A percentile compares a stretch with the other conserved stretches of the same genome.
Evolutionary conservation across 2,113 vertebrate species (phyloP).

Genomic region (Tenrec ecaudatus): DNA sequence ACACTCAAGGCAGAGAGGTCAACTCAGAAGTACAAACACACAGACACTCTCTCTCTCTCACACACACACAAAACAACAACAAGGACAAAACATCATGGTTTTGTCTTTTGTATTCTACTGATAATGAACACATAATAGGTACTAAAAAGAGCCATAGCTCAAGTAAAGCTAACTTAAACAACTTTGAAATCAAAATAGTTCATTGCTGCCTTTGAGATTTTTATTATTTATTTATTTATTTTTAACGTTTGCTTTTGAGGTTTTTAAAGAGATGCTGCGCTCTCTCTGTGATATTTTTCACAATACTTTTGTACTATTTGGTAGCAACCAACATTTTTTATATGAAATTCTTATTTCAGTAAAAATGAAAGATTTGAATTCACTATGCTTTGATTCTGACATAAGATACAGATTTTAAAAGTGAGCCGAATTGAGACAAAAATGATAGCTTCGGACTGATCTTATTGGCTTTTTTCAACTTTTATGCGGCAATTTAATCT

Average conservation of each 20-base stretch:
- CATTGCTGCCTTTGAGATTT: neutral
- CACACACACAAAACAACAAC: too few species aligned
- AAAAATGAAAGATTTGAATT: constrained; percentile 28
- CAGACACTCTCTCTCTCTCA: too few species aligned
- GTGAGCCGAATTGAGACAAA: neutral
- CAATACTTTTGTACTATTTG: neutral
- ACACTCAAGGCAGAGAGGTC: too few species aligned
- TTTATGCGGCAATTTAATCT: neutral
- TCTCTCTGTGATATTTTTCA: neutral
- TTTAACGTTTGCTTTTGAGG: neutral
- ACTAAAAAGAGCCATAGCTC: neutral
- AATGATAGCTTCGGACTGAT: neutral
- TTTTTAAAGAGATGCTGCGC: neutral
- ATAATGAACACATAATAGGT: neutral
- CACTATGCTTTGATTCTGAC: neutral
- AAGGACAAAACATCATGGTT: too few species aligned
- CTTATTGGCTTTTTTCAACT: neutral
- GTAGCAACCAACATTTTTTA: neutral
- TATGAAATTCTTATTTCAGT: neutral
- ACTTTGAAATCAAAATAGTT: constrained; percentile 22
- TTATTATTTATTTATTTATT: neutral
- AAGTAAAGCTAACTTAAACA: neutral
- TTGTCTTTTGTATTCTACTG: too few species aligned
- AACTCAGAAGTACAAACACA: too few species aligned
- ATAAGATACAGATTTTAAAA: neutral